phyloP scores from a whole-genome alignment of 1,140 invertebrate genomes.

The Lanistes nyassanus region DNA sequence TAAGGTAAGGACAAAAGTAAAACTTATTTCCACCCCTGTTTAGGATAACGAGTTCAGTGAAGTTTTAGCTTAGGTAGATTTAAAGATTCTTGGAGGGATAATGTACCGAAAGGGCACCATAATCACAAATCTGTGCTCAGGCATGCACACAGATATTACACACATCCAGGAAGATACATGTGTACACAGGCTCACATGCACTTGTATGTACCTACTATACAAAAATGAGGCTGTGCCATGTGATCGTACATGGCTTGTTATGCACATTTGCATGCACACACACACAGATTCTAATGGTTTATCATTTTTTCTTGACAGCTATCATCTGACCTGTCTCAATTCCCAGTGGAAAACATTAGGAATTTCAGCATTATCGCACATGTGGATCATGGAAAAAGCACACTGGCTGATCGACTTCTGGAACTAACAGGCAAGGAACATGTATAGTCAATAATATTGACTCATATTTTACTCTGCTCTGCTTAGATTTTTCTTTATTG shows the following conservation, averaged over 20 bases:
- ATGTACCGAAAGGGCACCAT: too few relatives aligned
- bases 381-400: slow-evolving; percentile 98
- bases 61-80: too few relatives aligned
- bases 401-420: slow-evolving; percentile 89
- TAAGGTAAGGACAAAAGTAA: too few relatives aligned
- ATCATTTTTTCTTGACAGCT: not conserved
- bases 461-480: too few relatives aligned
- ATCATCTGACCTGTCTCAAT: slow-evolving; percentile 53
- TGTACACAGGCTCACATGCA: not conserved
- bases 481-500: too few relatives aligned
- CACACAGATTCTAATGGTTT: not conserved
- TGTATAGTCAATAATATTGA: too few relatives aligned
- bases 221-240: not conserved
- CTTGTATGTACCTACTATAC: not conserved
- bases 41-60: too few relatives aligned
- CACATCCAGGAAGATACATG: not conserved
- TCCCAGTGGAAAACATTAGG: slow-evolving; percentile 79
- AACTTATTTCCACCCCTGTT: too few relatives aligned
- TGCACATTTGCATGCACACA: not conserved
- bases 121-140: too few relatives aligned
- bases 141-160: not conserved
- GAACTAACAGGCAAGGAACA: slow-evolving; percentile 81
- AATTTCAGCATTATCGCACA: slow-evolving; percentile 98
- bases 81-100: too few relatives aligned
- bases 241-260: not conserved